Percentiles rank a stretch among this genome's conserved stretches.
Evolutionary conservation across 2,888 invertebrate genomes (phyloP).

Genomic region (Hoplodrina ambigua): DNA sequence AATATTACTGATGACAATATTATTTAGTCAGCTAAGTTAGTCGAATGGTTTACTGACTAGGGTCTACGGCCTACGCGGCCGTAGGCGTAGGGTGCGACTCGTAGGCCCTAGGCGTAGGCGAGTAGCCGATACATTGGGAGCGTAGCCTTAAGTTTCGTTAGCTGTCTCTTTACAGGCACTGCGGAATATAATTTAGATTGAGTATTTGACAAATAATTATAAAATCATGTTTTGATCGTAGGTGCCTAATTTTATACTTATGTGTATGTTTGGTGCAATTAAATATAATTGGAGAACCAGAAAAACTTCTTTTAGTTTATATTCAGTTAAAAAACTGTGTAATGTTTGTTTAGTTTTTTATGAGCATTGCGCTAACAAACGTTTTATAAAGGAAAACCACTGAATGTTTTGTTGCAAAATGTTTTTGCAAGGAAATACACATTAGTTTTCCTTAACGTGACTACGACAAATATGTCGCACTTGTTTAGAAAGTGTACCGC

Average conservation of each 20-base stretch:
- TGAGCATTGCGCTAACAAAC: not conserved
- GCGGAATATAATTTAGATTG: not conserved
- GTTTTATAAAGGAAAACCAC: constrained; percentile 1
- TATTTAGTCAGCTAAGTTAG: not conserved
- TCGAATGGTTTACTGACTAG: not conserved
- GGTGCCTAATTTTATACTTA: not conserved
- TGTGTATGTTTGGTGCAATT: not conserved
- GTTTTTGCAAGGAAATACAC: constrained; percentile 3
- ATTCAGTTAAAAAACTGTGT: not conserved
- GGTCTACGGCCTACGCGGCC: not conserved
- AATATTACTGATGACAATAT: not conserved
- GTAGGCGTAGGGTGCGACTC: not conserved
- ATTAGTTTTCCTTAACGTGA: constrained; percentile 1
- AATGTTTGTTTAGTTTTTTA: not conserved
- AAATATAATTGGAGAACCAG: not conserved
- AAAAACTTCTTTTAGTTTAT: not conserved
- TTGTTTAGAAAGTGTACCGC: not conserved
- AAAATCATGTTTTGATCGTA: not conserved
- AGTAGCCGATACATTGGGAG: too few relatives aligned
- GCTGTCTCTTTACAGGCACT: too few relatives aligned
- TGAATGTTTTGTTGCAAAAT: constrained; percentile 2
- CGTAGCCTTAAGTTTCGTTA: too few relatives aligned
- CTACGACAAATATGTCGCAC: not conserved
- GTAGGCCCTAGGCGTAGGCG: not conserved
- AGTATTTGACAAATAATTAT: not conserved